A percentile compares a stretch with the other conserved stretches of the same genome.
Evolutionary conservation across 2,888 invertebrate species (phyloP).

Genomic region (Phyllotreta striolata): DNA sequence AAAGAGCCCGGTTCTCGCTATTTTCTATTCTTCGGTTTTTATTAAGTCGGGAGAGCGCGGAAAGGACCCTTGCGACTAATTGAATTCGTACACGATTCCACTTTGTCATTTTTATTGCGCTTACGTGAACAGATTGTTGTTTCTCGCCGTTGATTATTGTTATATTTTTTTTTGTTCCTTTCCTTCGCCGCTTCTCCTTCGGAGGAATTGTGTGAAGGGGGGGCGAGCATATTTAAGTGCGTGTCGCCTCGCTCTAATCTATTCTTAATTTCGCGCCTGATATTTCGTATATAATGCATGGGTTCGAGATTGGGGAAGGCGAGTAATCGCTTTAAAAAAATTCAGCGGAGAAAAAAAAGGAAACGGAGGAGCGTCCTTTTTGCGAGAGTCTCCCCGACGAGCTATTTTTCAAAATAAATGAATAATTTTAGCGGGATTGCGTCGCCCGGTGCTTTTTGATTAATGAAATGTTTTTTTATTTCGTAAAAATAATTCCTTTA

Average conservation of each 20-base stretch:
- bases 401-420: slow-evolving; percentile 16
- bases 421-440: slow-evolving; percentile 5
- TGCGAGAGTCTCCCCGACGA: neutral
- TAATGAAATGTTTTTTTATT: too few relatives aligned
- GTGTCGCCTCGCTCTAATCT: slow-evolving; percentile 9
- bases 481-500: too few relatives aligned
- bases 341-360: too few relatives aligned
- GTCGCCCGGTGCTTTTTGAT: too few relatives aligned
- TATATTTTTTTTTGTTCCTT: slow-evolving; percentile 6
- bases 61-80: slow-evolving; percentile 33
- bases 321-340: slow-evolving; percentile 13
- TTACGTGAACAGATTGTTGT: slow-evolving; percentile 23
- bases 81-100: slow-evolving; percentile 30
- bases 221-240: too few relatives aligned
- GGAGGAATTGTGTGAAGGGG: neutral
- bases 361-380: neutral
- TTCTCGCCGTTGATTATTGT: neutral
- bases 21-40: slow-evolving; percentile 12
- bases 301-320: neutral
- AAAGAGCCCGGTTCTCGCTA: slow-evolving; percentile 12
- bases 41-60: slow-evolving; percentile 24
- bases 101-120: slow-evolving; percentile 32
- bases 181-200: slow-evolving; percentile 6
- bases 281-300: neutral
- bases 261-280: slow-evolving; percentile 12